Percentiles rank a stretch among this genome's conserved stretches.
phyloP scores from a whole-genome alignment of 1,140 invertebrate species.

The Platorchestia sp. region DNA sequence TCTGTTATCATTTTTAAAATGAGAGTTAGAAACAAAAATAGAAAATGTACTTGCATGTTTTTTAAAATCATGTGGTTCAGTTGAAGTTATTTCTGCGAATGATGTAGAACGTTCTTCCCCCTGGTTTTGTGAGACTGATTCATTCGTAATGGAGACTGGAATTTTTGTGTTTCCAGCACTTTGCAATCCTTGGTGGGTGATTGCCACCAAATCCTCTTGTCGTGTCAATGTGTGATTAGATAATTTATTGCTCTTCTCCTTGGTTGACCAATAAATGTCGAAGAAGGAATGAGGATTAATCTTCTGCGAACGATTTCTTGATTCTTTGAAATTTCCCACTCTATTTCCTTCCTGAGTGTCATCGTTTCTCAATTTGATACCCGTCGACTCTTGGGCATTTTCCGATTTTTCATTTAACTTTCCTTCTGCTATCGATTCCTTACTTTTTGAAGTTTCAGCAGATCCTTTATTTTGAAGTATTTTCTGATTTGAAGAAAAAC shows the following conservation, averaged over 20 bases:
- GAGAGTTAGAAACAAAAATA: not conserved
- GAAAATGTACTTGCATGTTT: not conserved
- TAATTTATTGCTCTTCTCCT: not conserved
- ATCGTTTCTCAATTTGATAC: not conserved
- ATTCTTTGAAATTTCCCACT: not conserved
- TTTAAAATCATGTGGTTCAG: not conserved
- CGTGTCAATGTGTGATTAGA: not conserved
- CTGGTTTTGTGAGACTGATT: not conserved
- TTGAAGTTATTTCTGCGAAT: not conserved
- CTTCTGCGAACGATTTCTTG: not conserved
- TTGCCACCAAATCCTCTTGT: not conserved
- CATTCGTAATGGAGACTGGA: not conserved
- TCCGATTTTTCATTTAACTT: too few species aligned
- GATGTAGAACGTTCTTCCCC: not conserved
- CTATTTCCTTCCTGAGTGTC: not conserved
- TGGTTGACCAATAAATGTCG: slow-evolving; percentile 46
- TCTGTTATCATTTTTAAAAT: not conserved
- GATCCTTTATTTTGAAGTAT: not conserved
- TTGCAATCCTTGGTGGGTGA: not conserved
- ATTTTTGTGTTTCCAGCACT: too few species aligned
- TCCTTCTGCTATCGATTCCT: not conserved
- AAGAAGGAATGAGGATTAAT: not conserved
- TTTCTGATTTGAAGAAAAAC: not conserved
- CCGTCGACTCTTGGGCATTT: not conserved
- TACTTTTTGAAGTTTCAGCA: not conserved